Evolutionary conservation across 2,797 vertebrate genomes (phyloP).

Genomic region (Cirrhinus mrigala): DNA sequence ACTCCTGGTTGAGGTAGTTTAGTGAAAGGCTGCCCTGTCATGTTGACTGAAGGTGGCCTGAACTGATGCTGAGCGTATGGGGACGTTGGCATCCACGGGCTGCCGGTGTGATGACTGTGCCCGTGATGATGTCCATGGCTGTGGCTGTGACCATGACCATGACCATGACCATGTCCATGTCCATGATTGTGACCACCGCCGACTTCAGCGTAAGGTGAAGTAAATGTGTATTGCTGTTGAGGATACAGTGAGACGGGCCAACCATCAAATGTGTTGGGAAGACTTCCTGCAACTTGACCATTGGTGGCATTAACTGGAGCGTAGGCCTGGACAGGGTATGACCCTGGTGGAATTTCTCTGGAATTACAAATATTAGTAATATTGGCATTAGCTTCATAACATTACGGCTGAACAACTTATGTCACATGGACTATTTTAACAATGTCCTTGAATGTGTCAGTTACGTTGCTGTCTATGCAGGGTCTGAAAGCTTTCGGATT

Average conservation of each 20-base stretch:
- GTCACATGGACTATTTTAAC: too few relatives aligned
- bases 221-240: slow-evolving; percentile 31
- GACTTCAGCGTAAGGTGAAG: slow-evolving; percentile 24
- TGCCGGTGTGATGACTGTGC: slow-evolving; percentile 21
- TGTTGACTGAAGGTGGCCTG: slow-evolving; percentile 31
- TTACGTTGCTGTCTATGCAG: too few relatives aligned
- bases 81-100: slow-evolving; percentile 35
- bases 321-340: slow-evolving; percentile 67
- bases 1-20: slow-evolving; percentile 14
- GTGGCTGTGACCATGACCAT: slow-evolving; percentile 35
- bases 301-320: slow-evolving; percentile 33
- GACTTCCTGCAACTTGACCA: slow-evolving; percentile 27
- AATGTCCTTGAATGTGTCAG: too few relatives aligned
- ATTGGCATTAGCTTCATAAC: too few relatives aligned
- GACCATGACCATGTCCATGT: slow-evolving; percentile 17
- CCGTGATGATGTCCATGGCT: slow-evolving; percentile 28
- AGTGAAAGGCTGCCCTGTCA: slow-evolving; percentile 20
- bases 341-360: slow-evolving; percentile 61
- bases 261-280: slow-evolving; percentile 54
- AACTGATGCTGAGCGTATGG: slow-evolving; percentile 41
- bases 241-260: slow-evolving; percentile 58
- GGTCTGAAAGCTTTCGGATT: too few relatives aligned
- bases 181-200: slow-evolving; percentile 30
- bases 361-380: slow-evolving; percentile 43
- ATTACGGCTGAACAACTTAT: too few relatives aligned